Percentiles rank a stretch among this genome's conserved stretches.
phyloP scores from a whole-genome alignment of 1,140 invertebrate species.

The Heliconius melpomene region DNA sequence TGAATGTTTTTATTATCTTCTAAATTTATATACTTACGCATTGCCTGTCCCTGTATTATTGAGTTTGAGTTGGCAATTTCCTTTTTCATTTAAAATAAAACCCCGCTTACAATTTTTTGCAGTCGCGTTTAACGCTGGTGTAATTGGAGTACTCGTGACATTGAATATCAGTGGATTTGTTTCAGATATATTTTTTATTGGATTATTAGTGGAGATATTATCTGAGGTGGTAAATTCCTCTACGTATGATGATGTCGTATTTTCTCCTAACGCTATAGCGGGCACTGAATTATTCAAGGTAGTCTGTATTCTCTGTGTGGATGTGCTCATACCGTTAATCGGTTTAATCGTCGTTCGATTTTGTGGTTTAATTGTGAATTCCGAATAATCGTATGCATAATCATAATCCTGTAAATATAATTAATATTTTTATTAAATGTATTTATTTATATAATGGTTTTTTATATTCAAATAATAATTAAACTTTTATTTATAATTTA shows the following conservation, averaged over 20 bases:
- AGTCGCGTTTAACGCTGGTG: conserved; percentile 33
- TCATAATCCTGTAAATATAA: conserved; percentile 81
- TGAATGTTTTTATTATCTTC: neutral
- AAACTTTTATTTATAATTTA: neutral
- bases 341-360: conserved; percentile 69
- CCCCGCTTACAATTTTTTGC: conserved; percentile 67
- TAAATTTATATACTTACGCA: conserved; percentile 58
- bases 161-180: conserved; percentile 18
- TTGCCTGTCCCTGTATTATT: conserved; percentile 63
- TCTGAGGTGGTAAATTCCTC: conserved; percentile 20
- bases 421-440: neutral
- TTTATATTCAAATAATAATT: neutral
- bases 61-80: conserved; percentile 70
- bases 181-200: conserved; percentile 8
- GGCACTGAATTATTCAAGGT: conserved; percentile 50
- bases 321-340: conserved; percentile 54
- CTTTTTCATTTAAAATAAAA: conserved; percentile 68
- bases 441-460: neutral
- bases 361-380: conserved; percentile 82
- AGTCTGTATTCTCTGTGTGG: conserved; percentile 35
- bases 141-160: conserved; percentile 24
- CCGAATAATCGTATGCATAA: conserved; percentile 83
- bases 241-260: conserved; percentile 28
- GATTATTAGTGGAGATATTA: conserved; percentile 27
- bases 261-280: conserved; percentile 39